Evolutionary conservation across 2,797 vertebrate species (phyloP).

Genomic region (Philypnodon macrostomus): DNA sequence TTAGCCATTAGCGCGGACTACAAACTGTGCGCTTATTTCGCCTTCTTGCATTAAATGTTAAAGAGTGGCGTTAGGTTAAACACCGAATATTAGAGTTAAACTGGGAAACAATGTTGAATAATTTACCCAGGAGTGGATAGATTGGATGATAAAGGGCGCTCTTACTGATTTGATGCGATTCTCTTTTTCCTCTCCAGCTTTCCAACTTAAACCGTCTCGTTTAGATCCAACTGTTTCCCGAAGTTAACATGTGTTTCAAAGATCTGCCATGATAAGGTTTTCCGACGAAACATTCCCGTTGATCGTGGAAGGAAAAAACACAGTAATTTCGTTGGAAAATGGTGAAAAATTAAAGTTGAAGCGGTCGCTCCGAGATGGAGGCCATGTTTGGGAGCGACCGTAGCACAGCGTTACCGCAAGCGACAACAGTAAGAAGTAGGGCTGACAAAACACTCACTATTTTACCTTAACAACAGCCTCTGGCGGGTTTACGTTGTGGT

Average conservation of each 20-base stretch:
- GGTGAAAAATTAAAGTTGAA: constrained; percentile 79
- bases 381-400: constrained; percentile 84
- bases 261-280: constrained; percentile 27
- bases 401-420: constrained; percentile 81
- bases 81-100: not conserved
- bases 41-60: not conserved
- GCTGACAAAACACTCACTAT: constrained; percentile 39
- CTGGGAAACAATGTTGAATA: not conserved
- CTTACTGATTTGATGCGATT: constrained; percentile 81
- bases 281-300: constrained; percentile 63
- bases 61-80: not conserved
- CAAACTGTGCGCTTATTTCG: constrained; percentile 11
- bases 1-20: constrained; percentile 50
- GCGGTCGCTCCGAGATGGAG: constrained; percentile 84
- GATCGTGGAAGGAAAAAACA: constrained; percentile 32
- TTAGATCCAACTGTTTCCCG: constrained; percentile 61
- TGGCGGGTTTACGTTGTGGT: rapidly evolving
- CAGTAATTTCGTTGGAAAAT: constrained; percentile 57
- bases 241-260: constrained; percentile 54
- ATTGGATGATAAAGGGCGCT: constrained; percentile 22
- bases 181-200: constrained; percentile 79
- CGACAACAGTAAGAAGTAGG: constrained; percentile 72
- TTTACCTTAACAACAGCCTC: not conserved
- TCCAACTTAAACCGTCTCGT: constrained; percentile 73
- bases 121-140: not conserved